A percentile compares a stretch with the other conserved stretches of the same genome.
Conservation (phyloP, 2,113 vertebrate species). For the Neogale vison region DNA sequence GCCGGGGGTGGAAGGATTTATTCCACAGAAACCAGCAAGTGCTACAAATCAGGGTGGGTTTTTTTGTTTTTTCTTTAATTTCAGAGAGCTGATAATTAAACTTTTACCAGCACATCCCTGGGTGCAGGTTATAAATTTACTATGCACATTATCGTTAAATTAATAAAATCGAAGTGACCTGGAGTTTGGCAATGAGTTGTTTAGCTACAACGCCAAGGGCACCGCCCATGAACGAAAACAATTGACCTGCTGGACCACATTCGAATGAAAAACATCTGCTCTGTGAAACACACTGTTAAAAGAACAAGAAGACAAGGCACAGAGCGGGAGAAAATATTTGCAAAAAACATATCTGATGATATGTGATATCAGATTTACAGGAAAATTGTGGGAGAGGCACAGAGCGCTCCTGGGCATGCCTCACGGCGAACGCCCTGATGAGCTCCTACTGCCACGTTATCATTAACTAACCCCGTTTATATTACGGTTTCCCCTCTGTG, state of each 20-base stretch:
- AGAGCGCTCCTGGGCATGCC: neutral
- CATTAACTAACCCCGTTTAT: neutral
- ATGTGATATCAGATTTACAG: neutral
- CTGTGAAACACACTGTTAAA: neutral
- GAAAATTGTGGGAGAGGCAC: neutral
- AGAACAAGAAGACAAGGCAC: neutral
- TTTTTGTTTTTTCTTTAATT: neutral
- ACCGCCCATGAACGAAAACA: neutral
- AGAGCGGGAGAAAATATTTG: neutral
- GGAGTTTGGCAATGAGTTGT: neutral
- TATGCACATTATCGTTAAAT: neutral
- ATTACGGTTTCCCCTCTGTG: neutral
- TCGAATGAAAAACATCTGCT: neutral
- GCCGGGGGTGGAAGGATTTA: neutral
- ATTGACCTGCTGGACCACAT: neutral
- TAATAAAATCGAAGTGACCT: neutral
- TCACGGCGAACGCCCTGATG: neutral
- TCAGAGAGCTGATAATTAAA: neutral
- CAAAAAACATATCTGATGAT: neutral
- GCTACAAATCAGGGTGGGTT: neutral
- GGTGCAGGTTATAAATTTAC: neutral
- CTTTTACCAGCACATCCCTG: neutral
- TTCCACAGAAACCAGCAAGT: neutral
- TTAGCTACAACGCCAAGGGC: neutral
- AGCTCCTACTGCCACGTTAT: neutral